Base-by-base conservation (phyloP, 2,113 vertebrate genomes). In the Limnothrissa miodon region DNA sequence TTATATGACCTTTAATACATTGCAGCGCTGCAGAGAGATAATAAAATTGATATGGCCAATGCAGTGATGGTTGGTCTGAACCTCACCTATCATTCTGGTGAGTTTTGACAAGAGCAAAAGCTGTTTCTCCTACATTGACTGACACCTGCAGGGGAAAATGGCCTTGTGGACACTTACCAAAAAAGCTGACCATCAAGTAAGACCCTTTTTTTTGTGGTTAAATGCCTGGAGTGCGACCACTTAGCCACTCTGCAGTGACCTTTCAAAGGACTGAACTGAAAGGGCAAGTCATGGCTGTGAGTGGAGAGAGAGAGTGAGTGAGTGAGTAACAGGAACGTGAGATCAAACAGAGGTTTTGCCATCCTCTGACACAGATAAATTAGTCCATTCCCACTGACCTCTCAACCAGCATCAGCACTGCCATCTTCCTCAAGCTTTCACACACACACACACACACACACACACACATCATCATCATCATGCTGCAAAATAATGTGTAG, bases 241-340 rank as follows among this genome's bases (percentile, higher is more conserved):
- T 79, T 82, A 9, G n/a, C 74, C 10, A 42, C 78, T 56, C 81
- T 80, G 85, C 89, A 29, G 25, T 62, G 59, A 62, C 59, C 59
- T 62, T 81, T 81, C 7, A 11, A 23, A 45, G 59, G 21, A 39
- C 45, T 7, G 45, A 66, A 42, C 17, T 62, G 59, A 62, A 81
- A 82, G 39, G 70, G 86, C 8, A 7, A 85, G 59, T 11, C n/a
- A 29, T 29, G 10, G 59, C n/a, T 29, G n/a, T 2, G 59, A 29
- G n/a, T 29, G 59, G 79, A 87, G 85, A 83, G 79, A 89, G 87
- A 85, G 84, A 0, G 83, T 78, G 46, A 15, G 46, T 48, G 46
- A 15, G 46, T 48, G 46, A 15, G 46, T 48, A 48, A 48, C 4
- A 17, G 46, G 8, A 11, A 48, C 4, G 10, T 48, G 42, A 42